Conservation (phyloP, 2,113 vertebrate genomes). For the Carettochelys insculpta region DNA sequence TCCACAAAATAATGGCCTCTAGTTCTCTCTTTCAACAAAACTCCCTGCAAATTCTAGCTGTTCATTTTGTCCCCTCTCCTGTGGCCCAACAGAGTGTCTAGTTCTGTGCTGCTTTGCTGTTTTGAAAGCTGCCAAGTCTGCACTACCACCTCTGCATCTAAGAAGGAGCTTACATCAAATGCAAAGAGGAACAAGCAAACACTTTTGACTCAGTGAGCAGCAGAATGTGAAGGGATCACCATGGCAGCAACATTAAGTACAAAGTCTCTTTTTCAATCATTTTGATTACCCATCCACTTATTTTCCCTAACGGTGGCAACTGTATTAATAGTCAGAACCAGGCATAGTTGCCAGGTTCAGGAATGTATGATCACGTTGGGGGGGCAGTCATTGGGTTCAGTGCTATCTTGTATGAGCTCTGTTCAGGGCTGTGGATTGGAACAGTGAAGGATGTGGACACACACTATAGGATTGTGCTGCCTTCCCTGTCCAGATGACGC, state of each 20-base stretch:
- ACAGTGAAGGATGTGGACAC: neutral
- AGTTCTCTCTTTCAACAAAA: neutral
- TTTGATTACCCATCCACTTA: slow-evolving; percentile 46
- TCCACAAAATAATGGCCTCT: neutral
- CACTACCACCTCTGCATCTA: slow-evolving; percentile 20
- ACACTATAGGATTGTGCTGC: neutral
- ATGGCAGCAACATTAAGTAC: slow-evolving; percentile 66
- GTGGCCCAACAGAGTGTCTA: neutral
- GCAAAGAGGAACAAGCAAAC: slow-evolving; percentile 41
- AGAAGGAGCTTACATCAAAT: slow-evolving; percentile 22
- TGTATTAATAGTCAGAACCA: slow-evolving; percentile 12
- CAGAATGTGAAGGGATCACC: slow-evolving; percentile 63
- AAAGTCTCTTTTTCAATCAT: slow-evolving; percentile 66
- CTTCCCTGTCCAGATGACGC: neutral
- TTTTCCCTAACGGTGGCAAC: slow-evolving; percentile 51
- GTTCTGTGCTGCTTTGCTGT: slow-evolving; percentile 47
- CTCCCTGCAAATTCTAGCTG: neutral
- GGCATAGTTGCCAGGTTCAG: neutral
- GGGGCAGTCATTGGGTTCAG: neutral
- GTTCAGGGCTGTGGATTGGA: neutral
- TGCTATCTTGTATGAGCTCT: neutral
- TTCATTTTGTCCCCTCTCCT: slow-evolving; percentile 14
- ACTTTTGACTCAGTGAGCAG: slow-evolving; percentile 46
- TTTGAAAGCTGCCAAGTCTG: slow-evolving; percentile 40
- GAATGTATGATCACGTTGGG: neutral